Evolutionary conservation across 2,888 invertebrate species (phyloP).

Genomic region (Acleris holmiana): DNA sequence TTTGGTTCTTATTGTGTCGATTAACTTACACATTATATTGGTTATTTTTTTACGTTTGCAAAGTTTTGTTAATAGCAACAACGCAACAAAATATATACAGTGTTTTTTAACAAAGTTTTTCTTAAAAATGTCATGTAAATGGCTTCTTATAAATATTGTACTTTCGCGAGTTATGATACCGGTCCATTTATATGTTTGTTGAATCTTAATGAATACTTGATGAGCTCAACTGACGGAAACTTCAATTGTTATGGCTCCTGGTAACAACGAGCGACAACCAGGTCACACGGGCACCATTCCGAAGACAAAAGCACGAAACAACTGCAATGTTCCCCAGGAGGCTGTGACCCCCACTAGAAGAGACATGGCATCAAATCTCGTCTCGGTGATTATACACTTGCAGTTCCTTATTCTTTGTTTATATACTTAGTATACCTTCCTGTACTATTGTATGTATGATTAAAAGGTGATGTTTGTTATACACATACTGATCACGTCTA

Average conservation of each 20-base stretch:
- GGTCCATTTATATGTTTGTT: constrained; percentile 34
- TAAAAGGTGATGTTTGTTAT: constrained; percentile 28
- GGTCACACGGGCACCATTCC: constrained; percentile 88
- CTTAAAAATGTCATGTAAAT: constrained; percentile 31
- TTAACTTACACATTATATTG: not conserved
- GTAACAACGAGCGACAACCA: constrained; percentile 79
- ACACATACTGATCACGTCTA: not conserved
- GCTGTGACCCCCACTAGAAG: constrained; percentile 85
- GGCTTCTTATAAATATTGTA: constrained; percentile 27
- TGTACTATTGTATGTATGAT: not conserved
- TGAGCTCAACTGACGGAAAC: constrained; percentile 47
- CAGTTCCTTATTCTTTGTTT: not conserved
- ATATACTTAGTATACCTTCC: not conserved
- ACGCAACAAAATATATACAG: constrained; percentile 12
- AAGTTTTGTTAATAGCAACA: not conserved
- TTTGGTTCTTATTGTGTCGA: not conserved
- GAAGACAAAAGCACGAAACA: constrained; percentile 85
- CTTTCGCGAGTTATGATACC: constrained; percentile 34
- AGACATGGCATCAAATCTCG: constrained; percentile 82
- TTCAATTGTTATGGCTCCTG: constrained; percentile 76
- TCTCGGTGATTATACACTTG: constrained; percentile 62
- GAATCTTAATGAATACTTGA: constrained; percentile 40
- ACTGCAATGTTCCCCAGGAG: constrained; percentile 85
- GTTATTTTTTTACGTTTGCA: constrained; percentile 5
- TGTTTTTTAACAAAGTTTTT: constrained; percentile 4